Conservation (phyloP, 2,888 invertebrate genomes). For the Chorisops tibialis region DNA sequence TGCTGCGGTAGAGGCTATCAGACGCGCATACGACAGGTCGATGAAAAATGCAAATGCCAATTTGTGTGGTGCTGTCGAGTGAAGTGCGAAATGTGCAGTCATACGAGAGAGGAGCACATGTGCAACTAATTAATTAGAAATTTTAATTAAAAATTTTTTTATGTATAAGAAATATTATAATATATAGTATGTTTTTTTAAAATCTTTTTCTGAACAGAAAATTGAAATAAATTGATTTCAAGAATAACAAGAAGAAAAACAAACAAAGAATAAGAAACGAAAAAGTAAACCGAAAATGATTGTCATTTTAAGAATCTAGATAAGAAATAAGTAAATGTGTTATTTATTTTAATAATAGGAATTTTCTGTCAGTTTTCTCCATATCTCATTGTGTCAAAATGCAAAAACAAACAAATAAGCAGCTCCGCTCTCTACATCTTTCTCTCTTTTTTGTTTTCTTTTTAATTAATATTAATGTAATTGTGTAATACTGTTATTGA, state of each 20-base stretch:
- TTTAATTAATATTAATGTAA: background rate
- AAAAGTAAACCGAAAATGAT: slow-evolving; percentile 8
- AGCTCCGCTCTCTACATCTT: background rate
- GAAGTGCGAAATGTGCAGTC: slow-evolving; percentile 77
- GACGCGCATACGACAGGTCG: slow-evolving; percentile 75
- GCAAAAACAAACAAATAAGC: background rate
- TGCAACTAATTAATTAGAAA: slow-evolving; percentile 65
- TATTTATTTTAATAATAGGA: slow-evolving; percentile 30
- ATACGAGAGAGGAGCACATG: slow-evolving; percentile 76
- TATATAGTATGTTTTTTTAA: slow-evolving; percentile 4
- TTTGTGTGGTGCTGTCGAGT: slow-evolving; percentile 92
- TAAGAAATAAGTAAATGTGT: slow-evolving; percentile 30
- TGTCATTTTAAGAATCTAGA: slow-evolving; percentile 24
- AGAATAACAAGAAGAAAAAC: too few species aligned
- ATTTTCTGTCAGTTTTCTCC: background rate
- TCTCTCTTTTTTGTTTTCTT: slow-evolving; percentile 1
- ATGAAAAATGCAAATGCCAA: slow-evolving; percentile 83
- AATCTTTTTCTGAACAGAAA: slow-evolving; percentile 6
- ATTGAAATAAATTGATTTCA: background rate
- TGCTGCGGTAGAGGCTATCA: slow-evolving; percentile 89
- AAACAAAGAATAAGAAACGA: background rate
- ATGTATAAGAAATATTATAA: slow-evolving; percentile 20
- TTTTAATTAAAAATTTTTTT: slow-evolving; percentile 19
- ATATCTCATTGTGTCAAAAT: slow-evolving; percentile 18
- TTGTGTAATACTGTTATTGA: background rate